Evolutionary conservation across 2,113 vertebrate genomes (phyloP).

Genomic region (Odocoileus hemionus): DNA sequence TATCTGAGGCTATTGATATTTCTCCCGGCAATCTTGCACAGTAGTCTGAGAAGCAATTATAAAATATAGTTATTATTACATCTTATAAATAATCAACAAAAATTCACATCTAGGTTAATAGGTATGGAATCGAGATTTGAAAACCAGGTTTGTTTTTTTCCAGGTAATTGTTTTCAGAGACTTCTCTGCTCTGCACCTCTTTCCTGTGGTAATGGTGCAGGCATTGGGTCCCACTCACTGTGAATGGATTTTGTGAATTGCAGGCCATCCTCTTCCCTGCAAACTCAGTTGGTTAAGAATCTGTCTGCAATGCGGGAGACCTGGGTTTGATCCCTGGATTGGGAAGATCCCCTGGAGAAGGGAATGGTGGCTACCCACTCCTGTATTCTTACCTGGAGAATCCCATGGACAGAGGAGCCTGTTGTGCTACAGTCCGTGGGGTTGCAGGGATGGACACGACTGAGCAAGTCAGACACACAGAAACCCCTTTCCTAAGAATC

Average conservation of each 20-base stretch:
- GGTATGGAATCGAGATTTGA: not conserved
- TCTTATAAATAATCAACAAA: not conserved
- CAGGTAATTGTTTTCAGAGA: not conserved
- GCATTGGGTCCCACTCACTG: not conserved
- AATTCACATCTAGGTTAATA: not conserved
- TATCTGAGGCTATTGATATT: too few species aligned
- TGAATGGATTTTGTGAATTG: not conserved
- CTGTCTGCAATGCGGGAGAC: not conserved
- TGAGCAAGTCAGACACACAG: not conserved
- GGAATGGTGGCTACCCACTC: not conserved
- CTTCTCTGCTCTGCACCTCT: not conserved
- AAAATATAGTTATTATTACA: not conserved
- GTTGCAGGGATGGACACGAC: rapidly evolving
- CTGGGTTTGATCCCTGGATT: not conserved
- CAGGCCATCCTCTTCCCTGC: not conserved
- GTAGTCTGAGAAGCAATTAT: not conserved
- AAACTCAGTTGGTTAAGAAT: not conserved
- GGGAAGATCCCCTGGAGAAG: not conserved
- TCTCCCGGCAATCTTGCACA: not conserved
- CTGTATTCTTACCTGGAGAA: not conserved
- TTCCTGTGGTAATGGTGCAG: not conserved
- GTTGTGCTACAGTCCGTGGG: not conserved
- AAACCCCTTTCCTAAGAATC: not conserved
- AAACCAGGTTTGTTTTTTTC: not conserved
- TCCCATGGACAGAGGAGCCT: not conserved